Conservation (phyloP, 2,113 vertebrate genomes). For the Atractosteus spatula region DNA sequence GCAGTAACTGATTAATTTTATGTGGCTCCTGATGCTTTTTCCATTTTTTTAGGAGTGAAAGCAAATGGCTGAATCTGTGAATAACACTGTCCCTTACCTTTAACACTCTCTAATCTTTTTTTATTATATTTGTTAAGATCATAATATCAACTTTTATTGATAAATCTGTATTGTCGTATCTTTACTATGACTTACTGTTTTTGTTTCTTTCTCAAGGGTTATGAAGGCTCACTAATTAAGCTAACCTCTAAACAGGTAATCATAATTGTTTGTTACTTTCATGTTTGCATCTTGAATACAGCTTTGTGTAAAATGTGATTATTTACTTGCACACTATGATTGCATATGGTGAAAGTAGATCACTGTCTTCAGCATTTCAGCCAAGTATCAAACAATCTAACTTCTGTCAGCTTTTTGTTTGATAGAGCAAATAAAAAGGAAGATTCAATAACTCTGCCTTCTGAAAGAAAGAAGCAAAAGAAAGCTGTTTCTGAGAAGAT, state of each 20-base stretch:
- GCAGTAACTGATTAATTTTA: too few relatives aligned
- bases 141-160: too few relatives aligned
- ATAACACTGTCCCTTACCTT: too few relatives aligned
- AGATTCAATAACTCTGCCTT: not conserved
- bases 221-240: constrained; percentile 30
- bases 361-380: not conserved
- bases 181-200: constrained; percentile 2
- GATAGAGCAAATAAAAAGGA: too few relatives aligned
- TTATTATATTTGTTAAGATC: too few relatives aligned
- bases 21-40: not conserved
- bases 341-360: not conserved
- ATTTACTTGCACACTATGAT: not conserved
- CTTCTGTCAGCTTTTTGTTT: not conserved
- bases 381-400: not conserved
- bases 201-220: constrained; percentile 49
- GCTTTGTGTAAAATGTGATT: too few relatives aligned
- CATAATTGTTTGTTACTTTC: not conserved
- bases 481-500: not conserved
- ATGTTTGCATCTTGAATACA: too few relatives aligned
- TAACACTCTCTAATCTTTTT: too few relatives aligned
- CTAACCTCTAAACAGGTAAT: constrained; percentile 54
- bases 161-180: constrained; percentile 5
- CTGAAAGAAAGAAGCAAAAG: not conserved
- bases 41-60: not conserved
- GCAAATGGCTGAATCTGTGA: too few relatives aligned